Evolutionary conservation across 2,888 invertebrate species (phyloP), one percentile per base, ranked within the genome.

Genomic region (Embidobia sp.): DNA sequence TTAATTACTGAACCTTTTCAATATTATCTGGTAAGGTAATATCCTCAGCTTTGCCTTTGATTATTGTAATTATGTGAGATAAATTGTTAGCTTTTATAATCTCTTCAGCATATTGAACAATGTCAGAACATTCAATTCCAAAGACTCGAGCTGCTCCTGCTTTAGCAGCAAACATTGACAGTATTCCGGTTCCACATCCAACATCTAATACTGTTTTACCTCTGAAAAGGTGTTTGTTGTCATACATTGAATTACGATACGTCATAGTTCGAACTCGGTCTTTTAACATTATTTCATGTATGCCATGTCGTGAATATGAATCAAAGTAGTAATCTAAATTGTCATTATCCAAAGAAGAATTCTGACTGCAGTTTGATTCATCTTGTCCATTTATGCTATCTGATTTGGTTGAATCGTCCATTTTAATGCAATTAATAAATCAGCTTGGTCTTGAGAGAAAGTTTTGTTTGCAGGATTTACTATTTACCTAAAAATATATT

Each of bases 251-350:
- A 89, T 99, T 99, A 57, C 98, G 94, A 90, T 99, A 99, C 0
- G 99, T 99, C 76, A 98, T 92, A n/a, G 99, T 99, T 59, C 99
- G 93, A 18, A 99, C 98, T 92, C 99, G 99, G 90, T 99, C 99
- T 90, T 99, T 99, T 77, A 99, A 91, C 99, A 99, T 99, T 91
- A 99, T 99, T 91, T 99, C 99, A 89, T 99, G 99, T 85, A 99
- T 99, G 40, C 99, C 99, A 90, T 99, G 99, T 91, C 99, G 99
- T 46, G 99, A 99, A 89, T 99, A 99, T 0, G 99, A 99, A 90
- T 99, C 99, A 90, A 99, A 99, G 90, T 99, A 99, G 90, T 99
- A 99, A 90, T 99, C 99, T 1, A 35, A 22, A 22, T 22, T 22
- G 22, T 22, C 22, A 6, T 4, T 22, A 22, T 22, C 22, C 22